Base-by-base conservation (phyloP, 2,888 invertebrate species). In the Apotomis capreana region DNA sequence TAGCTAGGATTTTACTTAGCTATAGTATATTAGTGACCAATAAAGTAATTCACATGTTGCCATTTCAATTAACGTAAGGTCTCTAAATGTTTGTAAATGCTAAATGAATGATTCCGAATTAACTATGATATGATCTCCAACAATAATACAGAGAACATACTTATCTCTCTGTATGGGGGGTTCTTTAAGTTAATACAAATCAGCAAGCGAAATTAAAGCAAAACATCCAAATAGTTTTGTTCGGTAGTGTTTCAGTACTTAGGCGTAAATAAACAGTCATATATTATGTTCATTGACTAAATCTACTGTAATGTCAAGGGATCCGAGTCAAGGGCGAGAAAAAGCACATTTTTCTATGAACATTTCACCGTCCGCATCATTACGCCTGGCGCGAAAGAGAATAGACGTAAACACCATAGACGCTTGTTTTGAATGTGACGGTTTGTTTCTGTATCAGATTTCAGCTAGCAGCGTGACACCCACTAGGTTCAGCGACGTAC, bases 361-460 rank as follows among this genome's bases (percentile, higher is more conserved):
- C 57, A 58, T 62, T 68, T 68, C 57, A 62, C 62, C 68, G 63
- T 71, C 67, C 49, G 61, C 51, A 49, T 61, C 67, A 57, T 71
- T 57, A 57, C 37, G 40, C 49, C 13, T 55, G 9, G 9, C 5
- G 8, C 26, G 54, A 57, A 65, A 36, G 5, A 4, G 9, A 65
- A 57, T 26, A 8, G 46, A 13, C 65, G 44, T 65, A 57, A 26
- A 9, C 26, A 8, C 36, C 13, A 40, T 6, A 12, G 6, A 49
- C 49, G 3, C 3, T 9, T 9, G 9, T 49, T 49, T 49, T 49
- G 0, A 1, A 1, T 49, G 49, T 6, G 9, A 49, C 8, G 49
- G 49, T 49, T 49, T 49, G 5, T 9, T 57, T 26, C 9, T 36
- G 4, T 37, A n/a, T 40, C 36, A 40, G 49, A 10, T 9, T 49